Conservation (phyloP, 2,888 invertebrate genomes). For the Callyntrura sp. region DNA sequence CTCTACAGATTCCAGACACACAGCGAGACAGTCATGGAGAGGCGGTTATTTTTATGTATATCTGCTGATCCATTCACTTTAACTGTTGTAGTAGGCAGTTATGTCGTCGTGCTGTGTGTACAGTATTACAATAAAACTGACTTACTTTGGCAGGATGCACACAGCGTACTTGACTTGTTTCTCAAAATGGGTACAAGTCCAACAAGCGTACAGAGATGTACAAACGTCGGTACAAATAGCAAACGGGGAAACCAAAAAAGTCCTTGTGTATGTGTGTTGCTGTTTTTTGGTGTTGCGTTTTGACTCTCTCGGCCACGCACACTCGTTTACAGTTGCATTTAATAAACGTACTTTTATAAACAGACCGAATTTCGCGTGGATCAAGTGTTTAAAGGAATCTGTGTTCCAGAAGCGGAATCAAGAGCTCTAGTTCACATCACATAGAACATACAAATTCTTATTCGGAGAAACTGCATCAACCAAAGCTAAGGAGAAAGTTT, state of each 20-base stretch:
- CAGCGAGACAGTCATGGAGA: not conserved
- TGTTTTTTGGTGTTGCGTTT: too few relatives aligned
- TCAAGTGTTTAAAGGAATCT: not conserved
- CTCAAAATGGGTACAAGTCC: not conserved
- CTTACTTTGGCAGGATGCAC: slow-evolving; percentile 6
- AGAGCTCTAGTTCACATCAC: not conserved
- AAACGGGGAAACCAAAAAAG: not conserved
- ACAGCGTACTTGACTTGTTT: slow-evolving; percentile 12
- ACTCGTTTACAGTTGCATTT: slow-evolving; percentile 31
- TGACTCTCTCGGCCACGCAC: not conserved
- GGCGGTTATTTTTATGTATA: not conserved
- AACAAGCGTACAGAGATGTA: not conserved
- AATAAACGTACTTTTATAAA: not conserved
- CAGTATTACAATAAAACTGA: not conserved
- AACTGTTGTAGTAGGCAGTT: slow-evolving; percentile 6
- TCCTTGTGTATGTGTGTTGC: too few relatives aligned
- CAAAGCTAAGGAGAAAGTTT: not conserved
- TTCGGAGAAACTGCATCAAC: not conserved
- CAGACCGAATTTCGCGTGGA: not conserved
- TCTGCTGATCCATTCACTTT: slow-evolving; percentile 61
- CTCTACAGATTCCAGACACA: slow-evolving; percentile 9
- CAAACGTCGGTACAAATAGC: not conserved
- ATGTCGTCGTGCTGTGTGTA: slow-evolving; percentile 11
- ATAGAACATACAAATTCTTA: slow-evolving; percentile 7
- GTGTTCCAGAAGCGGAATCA: not conserved